Evolutionary conservation across 2,888 invertebrate genomes (phyloP).

Genomic region (Drosophila flavopinicola): DNA sequence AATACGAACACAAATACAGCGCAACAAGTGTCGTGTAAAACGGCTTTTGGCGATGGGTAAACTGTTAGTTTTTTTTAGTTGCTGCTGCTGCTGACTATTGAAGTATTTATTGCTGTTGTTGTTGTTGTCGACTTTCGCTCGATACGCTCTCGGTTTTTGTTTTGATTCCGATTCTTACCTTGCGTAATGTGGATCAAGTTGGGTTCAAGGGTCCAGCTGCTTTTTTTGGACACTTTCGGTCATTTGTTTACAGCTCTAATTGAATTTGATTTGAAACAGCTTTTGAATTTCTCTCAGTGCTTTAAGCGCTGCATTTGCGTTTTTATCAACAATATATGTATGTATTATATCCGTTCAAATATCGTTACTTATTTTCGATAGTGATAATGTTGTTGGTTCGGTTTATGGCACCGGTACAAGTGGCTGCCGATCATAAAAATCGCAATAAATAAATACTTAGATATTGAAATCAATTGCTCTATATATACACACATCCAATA

Average conservation of each 20-base stretch:
- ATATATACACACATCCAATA: conserved; percentile 13
- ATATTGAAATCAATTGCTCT: conserved; percentile 9
- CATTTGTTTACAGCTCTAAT: conserved; percentile 18
- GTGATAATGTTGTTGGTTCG: conserved; percentile 20
- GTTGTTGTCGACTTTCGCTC: conserved; percentile 26
- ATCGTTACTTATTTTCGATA: conserved; percentile 30
- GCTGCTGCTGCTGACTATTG: conserved; percentile 5
- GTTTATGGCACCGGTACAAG: conserved; percentile 4
- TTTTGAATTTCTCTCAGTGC: conserved; percentile 51
- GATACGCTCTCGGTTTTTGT: conserved; percentile 54
- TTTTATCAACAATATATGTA: conserved; percentile 19
- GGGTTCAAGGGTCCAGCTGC: conserved; percentile 6
- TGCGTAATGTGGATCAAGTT: background rate
- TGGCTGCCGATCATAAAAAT: conserved; percentile 20
- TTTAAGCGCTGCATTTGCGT: background rate
- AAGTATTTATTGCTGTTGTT: conserved; percentile 8
- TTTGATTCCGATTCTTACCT: conserved; percentile 57
- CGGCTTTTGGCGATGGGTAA: conserved; percentile 39
- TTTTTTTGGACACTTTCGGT: conserved; percentile 17
- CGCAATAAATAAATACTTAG: conserved; percentile 22
- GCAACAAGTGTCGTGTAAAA: conserved; percentile 50
- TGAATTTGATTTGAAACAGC: conserved; percentile 31
- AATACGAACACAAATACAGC: conserved; percentile 15
- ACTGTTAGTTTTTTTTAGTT: conserved; percentile 4
- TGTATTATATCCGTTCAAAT: conserved; percentile 2